Base-by-base conservation (phyloP, 64 coral and sea anemone species). In the Porites lutea region DNA sequence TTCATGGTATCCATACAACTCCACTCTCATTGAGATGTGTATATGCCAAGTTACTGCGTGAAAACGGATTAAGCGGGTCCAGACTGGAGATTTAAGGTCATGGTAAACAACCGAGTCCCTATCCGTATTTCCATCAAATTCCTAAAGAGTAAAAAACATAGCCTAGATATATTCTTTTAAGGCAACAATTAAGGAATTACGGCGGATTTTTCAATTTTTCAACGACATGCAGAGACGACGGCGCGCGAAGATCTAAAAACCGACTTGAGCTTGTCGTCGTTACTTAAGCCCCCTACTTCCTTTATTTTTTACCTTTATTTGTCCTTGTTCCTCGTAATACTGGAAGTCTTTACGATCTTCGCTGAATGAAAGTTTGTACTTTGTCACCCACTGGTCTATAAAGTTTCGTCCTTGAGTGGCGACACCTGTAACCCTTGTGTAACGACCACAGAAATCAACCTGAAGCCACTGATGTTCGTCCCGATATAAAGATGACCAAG, bases 361-460 rank as follows among this genome's bases (percentile, higher is more conserved):
- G 7, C 83, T 79, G 58, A 88, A 93, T 2, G 65, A 22, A 13
- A 93, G 53, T 43, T 59, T n/a, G 58, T 72, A 93, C 22, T 59
- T 58, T 8, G 23, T 88, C 0, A 93, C 83, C 73, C 73, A 93
- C 27, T 93, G 91, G 7, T 14, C 12, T 10, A 14, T 10, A n/a
- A 73, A 72, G 20, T 88, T 76, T 8, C 91, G 53, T 11, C 91
- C 91, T 44, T 93, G 91, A 6, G 91, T 93, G 46, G 91, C 91
- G 48, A 93, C 71, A 51, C 78, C 52, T 37, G 45, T 52, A 2
- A 93, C 60, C 0, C 60, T 69, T 3, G 44, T 59, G 11, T 57
- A 23, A 3, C 55, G 48, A 71, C 37, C 61, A 72, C 63, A 74
- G 54, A 93, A 84, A 22, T 93, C 84, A 69, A 93, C 49, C 84